Conservation (phyloP, 2,113 vertebrate genomes). For the Phyllopteryx taeniolatus region DNA sequence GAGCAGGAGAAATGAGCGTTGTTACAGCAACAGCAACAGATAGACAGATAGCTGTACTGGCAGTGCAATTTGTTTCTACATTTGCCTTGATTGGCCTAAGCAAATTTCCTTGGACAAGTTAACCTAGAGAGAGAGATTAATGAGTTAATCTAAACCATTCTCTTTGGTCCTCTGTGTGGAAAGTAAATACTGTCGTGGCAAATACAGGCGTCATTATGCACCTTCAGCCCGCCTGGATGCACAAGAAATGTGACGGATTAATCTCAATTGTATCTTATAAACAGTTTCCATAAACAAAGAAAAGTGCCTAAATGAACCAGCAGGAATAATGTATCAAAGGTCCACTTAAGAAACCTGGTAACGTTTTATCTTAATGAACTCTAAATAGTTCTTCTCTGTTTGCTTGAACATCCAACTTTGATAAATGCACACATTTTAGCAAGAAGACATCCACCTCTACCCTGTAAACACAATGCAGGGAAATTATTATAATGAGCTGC, state of each 20-base stretch:
- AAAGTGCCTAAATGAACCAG: conserved; percentile 51
- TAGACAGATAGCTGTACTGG: conserved; percentile 57
- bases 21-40: conserved; percentile 45
- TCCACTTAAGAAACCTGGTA: conserved; percentile 23
- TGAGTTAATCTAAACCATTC: conserved; percentile 61
- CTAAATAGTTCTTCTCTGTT: background rate
- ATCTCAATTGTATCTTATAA: conserved; percentile 65
- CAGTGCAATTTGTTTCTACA: conserved; percentile 58
- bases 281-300: conserved; percentile 48
- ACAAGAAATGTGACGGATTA: conserved; percentile 62
- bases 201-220: conserved; percentile 55
- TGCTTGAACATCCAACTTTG: conserved; percentile 4
- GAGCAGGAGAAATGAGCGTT: conserved; percentile 44
- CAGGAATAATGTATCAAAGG: conserved; percentile 24
- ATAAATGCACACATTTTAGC: background rate
- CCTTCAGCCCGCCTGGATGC: conserved; percentile 46
- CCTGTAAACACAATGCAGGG: background rate
- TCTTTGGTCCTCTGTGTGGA: conserved; percentile 47
- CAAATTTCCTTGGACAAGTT: conserved; percentile 54
- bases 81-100: conserved; percentile 64
- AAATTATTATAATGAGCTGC: conserved; percentile 2
- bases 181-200: conserved; percentile 56
- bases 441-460: background rate
- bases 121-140: conserved; percentile 60
- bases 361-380: conserved; percentile 35